Conservation (phyloP, 2,113 vertebrate species). For the Cheilinus undulatus region DNA sequence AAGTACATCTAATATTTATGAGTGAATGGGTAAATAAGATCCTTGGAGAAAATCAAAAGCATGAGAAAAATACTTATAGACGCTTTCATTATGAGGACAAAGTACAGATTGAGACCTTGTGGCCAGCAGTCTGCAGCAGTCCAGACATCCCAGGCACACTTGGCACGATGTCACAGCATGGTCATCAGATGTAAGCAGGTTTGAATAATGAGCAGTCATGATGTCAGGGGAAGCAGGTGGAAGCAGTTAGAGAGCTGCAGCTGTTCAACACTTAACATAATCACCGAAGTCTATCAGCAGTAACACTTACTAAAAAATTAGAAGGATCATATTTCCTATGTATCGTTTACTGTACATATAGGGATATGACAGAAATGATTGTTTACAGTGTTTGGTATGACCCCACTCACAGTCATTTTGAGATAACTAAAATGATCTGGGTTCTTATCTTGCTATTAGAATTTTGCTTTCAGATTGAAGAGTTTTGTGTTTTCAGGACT, state of each 20-base stretch:
- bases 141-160: slow-evolving; percentile 5
- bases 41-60: no score
- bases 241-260: slow-evolving; percentile 35
- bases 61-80: no score
- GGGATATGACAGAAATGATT: background rate
- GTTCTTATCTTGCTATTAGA: background rate
- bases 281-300: slow-evolving; percentile 28
- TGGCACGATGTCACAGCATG: slow-evolving; percentile 19
- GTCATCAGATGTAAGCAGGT: background rate
- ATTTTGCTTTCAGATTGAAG: no score
- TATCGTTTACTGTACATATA: slow-evolving; percentile 10
- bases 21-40: no score
- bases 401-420: background rate
- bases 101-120: background rate
- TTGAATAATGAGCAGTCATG: slow-evolving; percentile 31
- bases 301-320: slow-evolving; percentile 12
- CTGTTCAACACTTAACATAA: slow-evolving; percentile 29
- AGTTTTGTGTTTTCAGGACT: no score
- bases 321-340: slow-evolving; percentile 17
- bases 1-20: no score
- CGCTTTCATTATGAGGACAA: background rate
- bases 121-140: background rate
- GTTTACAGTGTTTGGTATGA: background rate
- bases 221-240: slow-evolving; percentile 41
- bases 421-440: background rate